These are phyloP conservation scores for Athalia circularis DNA, from an alignment of 2,888 invertebrate species.

Conservation along the genomic window DNA sequence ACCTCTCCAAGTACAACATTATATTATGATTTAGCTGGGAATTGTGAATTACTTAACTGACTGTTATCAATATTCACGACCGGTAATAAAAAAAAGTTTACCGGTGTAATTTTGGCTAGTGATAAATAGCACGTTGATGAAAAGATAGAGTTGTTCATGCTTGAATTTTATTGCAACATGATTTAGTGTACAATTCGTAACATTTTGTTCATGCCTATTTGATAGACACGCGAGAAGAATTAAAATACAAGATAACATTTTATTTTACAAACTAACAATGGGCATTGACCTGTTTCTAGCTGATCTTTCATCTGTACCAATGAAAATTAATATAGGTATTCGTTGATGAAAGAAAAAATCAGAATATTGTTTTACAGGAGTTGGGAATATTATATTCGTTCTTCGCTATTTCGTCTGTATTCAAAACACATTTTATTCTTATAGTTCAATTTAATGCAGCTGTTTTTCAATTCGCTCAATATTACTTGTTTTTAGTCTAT, in stretches of 20 bases:
- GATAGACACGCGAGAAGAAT: constrained; percentile 10
- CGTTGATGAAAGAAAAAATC: background rate
- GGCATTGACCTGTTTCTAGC: no score
- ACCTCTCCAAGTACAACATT: background rate
- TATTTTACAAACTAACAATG: no score
- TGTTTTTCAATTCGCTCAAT: background rate
- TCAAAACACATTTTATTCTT: background rate
- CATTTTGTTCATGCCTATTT: constrained; percentile 33
- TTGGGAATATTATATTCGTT: constrained; percentile 16
- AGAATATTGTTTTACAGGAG: constrained; percentile 33
- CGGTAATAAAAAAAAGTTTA: background rate
- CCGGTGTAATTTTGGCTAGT: background rate
- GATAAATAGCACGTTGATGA: background rate
- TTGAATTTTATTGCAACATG: constrained; percentile 38
- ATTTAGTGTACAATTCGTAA: constrained; percentile 29
- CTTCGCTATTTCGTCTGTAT: background rate
- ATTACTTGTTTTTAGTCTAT: constrained; percentile 1
- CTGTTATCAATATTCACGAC: background rate
- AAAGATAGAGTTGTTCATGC: background rate
- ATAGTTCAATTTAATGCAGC: constrained; percentile 13
- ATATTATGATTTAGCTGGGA: background rate
- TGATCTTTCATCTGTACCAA: background rate
- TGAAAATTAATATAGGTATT: constrained; percentile 5
- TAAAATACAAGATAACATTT: background rate
- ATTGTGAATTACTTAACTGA: background rate